phyloP scores from a whole-genome alignment of 2,797 vertebrate genomes.

The Labeo calbasu region DNA sequence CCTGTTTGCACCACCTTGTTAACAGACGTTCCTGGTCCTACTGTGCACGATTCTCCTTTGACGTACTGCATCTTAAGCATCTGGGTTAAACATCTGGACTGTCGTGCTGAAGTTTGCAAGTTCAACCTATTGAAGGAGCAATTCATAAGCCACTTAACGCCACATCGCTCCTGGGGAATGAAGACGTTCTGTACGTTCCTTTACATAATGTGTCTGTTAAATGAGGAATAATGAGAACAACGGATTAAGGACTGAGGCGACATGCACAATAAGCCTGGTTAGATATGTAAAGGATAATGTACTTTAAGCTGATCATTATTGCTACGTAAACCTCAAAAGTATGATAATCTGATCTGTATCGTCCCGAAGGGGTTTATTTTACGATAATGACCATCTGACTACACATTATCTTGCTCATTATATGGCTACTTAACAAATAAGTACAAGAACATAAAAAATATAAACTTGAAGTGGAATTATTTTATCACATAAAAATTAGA shows the following conservation, averaged over 20 bases:
- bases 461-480: not conserved
- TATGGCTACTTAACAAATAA: not conserved
- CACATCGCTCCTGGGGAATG: not conserved
- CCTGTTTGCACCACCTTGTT: slow-evolving; percentile 6
- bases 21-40: not conserved
- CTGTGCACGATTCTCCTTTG: not conserved
- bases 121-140: not conserved
- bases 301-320: slow-evolving; percentile 1
- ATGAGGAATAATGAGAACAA: slow-evolving; percentile 3
- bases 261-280: not conserved
- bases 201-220: slow-evolving; percentile 27
- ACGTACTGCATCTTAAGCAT: not conserved
- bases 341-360: not conserved
- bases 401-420: not conserved
- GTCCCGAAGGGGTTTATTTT: slow-evolving; percentile 4
- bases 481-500: not conserved
- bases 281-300: not conserved
- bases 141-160: not conserved
- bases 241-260: not conserved
- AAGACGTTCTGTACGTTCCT: not conserved
- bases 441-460: not conserved
- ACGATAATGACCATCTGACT: slow-evolving; percentile 27
- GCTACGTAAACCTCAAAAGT: not conserved
- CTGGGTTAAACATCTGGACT: slow-evolving; percentile 9
- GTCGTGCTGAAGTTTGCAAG: not conserved